Conservation (phyloP, 1,140 invertebrate genomes). For the Chironomus striatipennis region DNA sequence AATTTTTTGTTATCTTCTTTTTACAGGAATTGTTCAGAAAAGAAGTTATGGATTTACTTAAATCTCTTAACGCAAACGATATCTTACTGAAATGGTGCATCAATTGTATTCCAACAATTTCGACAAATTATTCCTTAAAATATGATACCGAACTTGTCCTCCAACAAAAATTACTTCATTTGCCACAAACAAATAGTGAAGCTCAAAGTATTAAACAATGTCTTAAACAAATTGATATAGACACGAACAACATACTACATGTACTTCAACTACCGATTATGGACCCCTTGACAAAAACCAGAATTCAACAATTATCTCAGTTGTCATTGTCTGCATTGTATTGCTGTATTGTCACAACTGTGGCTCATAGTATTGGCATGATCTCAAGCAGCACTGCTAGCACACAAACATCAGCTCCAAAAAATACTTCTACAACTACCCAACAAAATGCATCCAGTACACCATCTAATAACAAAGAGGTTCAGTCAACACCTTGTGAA, state of each 20-base stretch:
- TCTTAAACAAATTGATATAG: conserved; percentile 59
- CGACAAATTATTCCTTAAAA: conserved; percentile 33
- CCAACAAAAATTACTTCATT: conserved; percentile 34
- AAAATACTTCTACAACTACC: conserved; percentile 32
- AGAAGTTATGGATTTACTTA: conserved; percentile 48
- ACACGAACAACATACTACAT: conserved; percentile 72
- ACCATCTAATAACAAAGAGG: conserved; percentile 30
- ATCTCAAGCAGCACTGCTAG: conserved; percentile 35
- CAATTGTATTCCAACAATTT: conserved; percentile 33
- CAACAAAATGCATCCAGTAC: conserved; percentile 29
- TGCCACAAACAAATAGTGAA: conserved; percentile 35
- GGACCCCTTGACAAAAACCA: conserved; percentile 72
- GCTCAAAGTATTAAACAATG: conserved; percentile 35
- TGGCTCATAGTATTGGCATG: conserved; percentile 43
- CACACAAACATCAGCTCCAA: conserved; percentile 32
- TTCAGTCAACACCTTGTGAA: not conserved
- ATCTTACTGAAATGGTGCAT: conserved; percentile 35
- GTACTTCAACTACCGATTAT: conserved; percentile 76
- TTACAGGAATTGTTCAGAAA: conserved; percentile 47
- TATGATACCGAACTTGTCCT: conserved; percentile 33
- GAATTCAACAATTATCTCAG: conserved; percentile 69
- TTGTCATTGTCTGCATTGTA: conserved; percentile 64
- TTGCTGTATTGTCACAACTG: conserved; percentile 68
- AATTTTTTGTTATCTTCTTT: conserved; percentile 22
- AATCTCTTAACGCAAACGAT: conserved; percentile 38